phyloP scores from a whole-genome alignment of 37 sponge, comb jelly and placozoan genomes.

The Lycopodina hypogea region DNA sequence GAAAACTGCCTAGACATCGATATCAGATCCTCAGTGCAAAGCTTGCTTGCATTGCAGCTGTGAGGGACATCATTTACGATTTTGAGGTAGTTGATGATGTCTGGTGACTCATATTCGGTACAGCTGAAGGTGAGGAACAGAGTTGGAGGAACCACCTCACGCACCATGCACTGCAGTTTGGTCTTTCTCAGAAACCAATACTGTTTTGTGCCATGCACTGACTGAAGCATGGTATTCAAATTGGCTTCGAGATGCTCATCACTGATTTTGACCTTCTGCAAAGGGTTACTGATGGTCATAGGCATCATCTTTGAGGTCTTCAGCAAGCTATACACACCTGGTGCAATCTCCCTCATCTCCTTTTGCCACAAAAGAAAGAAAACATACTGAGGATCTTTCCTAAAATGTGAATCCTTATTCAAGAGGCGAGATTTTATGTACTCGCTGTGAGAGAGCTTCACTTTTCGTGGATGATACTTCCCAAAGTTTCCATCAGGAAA shows the following conservation, averaged over 20 bases:
- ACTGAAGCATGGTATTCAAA: conserved; percentile 31
- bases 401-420: conserved; percentile 50
- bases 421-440: conserved; percentile 45
- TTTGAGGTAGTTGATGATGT: too few species aligned
- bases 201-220: conserved; percentile 49
- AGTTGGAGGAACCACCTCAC: conserved; percentile 34
- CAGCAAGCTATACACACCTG: too few species aligned
- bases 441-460: too few species aligned
- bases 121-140: too few species aligned
- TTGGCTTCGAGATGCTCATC: conserved; percentile 25
- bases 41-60: conserved; percentile 25
- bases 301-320: too few species aligned
- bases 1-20: conserved; percentile 57
- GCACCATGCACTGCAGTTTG: conserved; percentile 53
- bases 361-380: conserved; percentile 52
- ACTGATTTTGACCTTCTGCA: too few species aligned
- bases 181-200: conserved; percentile 40
- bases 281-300: conserved; percentile 43
- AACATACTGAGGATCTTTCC: conserved; percentile 49
- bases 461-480: conserved; percentile 47
- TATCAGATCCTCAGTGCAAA: conserved; percentile 60
- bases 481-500: conserved; percentile 61
- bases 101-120: too few species aligned
- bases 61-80: conserved; percentile 41
- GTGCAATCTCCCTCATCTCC: conserved; percentile 25